phyloP scores from a whole-genome alignment of 2,113 vertebrate genomes.

The Phycodurus eques region DNA sequence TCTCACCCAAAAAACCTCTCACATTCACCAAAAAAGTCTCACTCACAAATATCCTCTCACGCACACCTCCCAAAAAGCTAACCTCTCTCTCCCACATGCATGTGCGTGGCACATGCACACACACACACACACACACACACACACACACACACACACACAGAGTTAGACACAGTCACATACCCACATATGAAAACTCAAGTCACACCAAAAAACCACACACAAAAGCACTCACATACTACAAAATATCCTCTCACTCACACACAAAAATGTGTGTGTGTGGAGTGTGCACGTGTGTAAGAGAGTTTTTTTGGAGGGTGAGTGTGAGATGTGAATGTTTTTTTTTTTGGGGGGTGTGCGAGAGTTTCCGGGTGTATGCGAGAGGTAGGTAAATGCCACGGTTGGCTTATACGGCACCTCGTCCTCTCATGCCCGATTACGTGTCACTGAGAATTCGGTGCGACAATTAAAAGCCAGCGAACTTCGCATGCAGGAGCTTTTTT shows the following conservation, averaged over 20 bases:
- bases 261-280: background rate
- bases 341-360: background rate
- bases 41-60: too few species aligned
- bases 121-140: too few species aligned
- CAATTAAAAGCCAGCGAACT: conserved; percentile 47
- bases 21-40: background rate
- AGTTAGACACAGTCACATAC: too few species aligned
- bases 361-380: background rate
- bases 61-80: too few species aligned
- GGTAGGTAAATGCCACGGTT: background rate
- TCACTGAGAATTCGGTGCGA: conserved; percentile 47
- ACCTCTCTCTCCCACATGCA: too few species aligned
- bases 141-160: too few species aligned
- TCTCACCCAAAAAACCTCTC: background rate
- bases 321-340: background rate
- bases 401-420: background rate
- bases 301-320: background rate
- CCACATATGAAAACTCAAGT: too few species aligned
- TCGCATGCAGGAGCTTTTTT: conserved; percentile 53
- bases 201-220: too few species aligned
- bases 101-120: too few species aligned
- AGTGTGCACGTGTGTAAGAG: too few species aligned
- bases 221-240: too few species aligned
- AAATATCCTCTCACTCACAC: too few species aligned
- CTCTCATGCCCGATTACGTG: conserved; percentile 41